Evolutionary conservation across 2,113 vertebrate species (phyloP).

Genomic region (Thunnus maccoyii): DNA sequence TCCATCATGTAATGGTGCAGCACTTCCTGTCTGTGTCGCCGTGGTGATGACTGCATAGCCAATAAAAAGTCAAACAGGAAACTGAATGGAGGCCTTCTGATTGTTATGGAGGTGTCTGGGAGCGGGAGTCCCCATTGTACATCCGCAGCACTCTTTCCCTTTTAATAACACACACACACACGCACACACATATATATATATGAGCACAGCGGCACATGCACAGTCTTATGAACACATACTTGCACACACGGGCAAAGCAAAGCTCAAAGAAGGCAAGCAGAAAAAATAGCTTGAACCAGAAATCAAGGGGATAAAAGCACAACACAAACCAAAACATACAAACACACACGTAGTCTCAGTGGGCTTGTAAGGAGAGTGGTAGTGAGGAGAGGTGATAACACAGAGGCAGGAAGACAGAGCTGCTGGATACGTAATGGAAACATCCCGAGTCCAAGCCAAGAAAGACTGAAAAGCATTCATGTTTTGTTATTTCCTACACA

Average conservation of each 20-base stretch:
- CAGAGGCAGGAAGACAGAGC: slow-evolving; percentile 71
- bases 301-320: slow-evolving; percentile 38
- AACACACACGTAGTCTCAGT: slow-evolving; percentile 6
- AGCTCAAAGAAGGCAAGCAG: slow-evolving; percentile 18
- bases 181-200: neutral
- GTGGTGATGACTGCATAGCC: slow-evolving; percentile 69
- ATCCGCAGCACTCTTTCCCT: slow-evolving; percentile 60
- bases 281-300: slow-evolving; percentile 28
- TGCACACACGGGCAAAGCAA: slow-evolving; percentile 23
- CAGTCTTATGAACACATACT: neutral
- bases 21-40: slow-evolving; percentile 73
- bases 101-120: slow-evolving; percentile 81
- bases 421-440: slow-evolving; percentile 52
- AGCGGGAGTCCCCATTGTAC: slow-evolving; percentile 57
- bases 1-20: slow-evolving; percentile 71
- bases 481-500: slow-evolving; percentile 41
- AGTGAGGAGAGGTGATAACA: slow-evolving; percentile 42
- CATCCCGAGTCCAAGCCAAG: slow-evolving; percentile 23
- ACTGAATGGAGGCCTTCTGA: slow-evolving; percentile 70
- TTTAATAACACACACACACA: slow-evolving; percentile 53
- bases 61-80: slow-evolving; percentile 85
- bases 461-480: slow-evolving; percentile 32
- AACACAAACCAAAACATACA: slow-evolving; percentile 25
- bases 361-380: slow-evolving; percentile 35
- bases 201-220: neutral